Base-by-base conservation (phyloP, 2,888 invertebrate species). In the Hirudinaria manillensis region DNA sequence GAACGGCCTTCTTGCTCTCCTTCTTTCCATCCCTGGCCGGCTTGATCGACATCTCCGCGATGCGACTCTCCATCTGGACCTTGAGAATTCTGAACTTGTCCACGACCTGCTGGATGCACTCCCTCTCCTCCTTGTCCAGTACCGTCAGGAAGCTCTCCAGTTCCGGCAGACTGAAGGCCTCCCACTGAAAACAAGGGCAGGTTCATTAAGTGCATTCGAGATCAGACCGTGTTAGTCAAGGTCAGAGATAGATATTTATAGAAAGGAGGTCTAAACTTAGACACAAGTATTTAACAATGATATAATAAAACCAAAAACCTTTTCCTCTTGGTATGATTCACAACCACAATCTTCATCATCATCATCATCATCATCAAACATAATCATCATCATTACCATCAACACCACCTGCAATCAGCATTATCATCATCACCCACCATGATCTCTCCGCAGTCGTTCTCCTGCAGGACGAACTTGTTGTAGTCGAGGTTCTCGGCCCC, bases 381-480 rank as follows among this genome's bases (percentile, higher is more conserved):
- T 16, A 7, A 45, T 45, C 45, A 45, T 45, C 16, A 45, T 7
- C 45, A 45, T 16, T 16, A 45, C 13, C 45, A 45, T 7, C 45
- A 45, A 45, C 45, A 7, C 1, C 45, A 45, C 16, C 45, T n/a
- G 13, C 13, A 45, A 45, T 45, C 45, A 7, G 1, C 45, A 7
- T 45, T 45, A 45, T 45, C 24, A 61, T 16, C 3, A 3, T 29
- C 24, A 74, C 75, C 81, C 81, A 88, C 88, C 83, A 86, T 81
- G 78, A 88, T 88, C 80, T 88, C 88, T 71, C 87, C 88, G 1
- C 87, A 86, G 80, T 88, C 88, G 81, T 88, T 88, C 81, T 89
- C 88, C 81, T 88, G 88, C 53, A 89, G 83, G 10, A 88, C 87
- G 77, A 88, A 85, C 76, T 85, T 82, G 74, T 85, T 84, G 70